phyloP scores from a whole-genome alignment of 2,888 invertebrate genomes.

The Cheilosia grossa region DNA sequence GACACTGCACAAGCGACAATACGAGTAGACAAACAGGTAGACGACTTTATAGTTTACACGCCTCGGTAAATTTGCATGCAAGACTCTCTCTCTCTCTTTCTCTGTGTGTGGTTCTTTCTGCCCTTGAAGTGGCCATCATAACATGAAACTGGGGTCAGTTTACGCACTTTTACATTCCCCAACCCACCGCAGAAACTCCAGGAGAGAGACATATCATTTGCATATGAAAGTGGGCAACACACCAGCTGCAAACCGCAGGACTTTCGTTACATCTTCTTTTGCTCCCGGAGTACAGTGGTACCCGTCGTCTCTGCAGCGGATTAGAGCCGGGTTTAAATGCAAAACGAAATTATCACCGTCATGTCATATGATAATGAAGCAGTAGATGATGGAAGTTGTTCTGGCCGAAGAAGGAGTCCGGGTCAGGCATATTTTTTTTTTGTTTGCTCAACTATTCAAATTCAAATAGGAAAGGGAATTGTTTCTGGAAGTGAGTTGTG shows the following conservation, averaged over 20 bases:
- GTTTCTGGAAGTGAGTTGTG: constrained; percentile 8
- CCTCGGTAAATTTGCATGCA: constrained; percentile 27
- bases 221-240: constrained; percentile 56
- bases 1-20: constrained; percentile 14
- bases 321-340: constrained; percentile 42
- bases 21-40: constrained; percentile 49
- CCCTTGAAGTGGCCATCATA: constrained; percentile 22
- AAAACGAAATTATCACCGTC: constrained; percentile 48
- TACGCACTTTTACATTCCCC: constrained; percentile 49
- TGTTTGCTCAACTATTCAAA: constrained; percentile 13
- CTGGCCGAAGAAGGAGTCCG: constrained; percentile 1
- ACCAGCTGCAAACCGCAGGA: constrained; percentile 10
- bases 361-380: constrained; percentile 47
- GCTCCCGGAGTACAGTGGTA: constrained; percentile 27
- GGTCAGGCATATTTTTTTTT: constrained; percentile 7
- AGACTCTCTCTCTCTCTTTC: not conserved
- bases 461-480: constrained; percentile 21
- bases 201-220: constrained; percentile 35
- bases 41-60: constrained; percentile 38
- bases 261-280: constrained; percentile 47
- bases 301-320: constrained; percentile 7
- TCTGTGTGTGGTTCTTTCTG: constrained; percentile 2
- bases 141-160: constrained; percentile 33
- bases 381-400: constrained; percentile 9
- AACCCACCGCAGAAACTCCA: constrained; percentile 14